phyloP scores from a whole-genome alignment of 2,888 invertebrate genomes.

The Pterostichus madidus region DNA sequence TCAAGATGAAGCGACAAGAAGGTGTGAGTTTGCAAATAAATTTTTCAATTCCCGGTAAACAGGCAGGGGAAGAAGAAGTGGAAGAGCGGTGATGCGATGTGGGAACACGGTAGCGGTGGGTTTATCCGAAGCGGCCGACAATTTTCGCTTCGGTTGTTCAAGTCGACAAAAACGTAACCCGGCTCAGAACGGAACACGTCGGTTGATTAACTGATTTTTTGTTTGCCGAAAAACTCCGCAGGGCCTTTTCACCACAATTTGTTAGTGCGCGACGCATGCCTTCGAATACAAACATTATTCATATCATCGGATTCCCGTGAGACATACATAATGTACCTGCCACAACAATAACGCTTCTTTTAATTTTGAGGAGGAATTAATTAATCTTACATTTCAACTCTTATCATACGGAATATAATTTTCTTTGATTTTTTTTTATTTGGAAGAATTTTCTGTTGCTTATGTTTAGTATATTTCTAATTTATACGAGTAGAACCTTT shows the following conservation, averaged over 20 bases:
- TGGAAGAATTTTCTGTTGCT: too few species aligned
- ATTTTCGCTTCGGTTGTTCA: slow-evolving; percentile 50
- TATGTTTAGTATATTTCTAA: too few species aligned
- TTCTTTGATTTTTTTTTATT: too few species aligned
- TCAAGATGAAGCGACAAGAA: slow-evolving; percentile 3
- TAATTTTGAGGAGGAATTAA: too few species aligned
- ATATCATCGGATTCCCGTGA: slow-evolving; percentile 7
- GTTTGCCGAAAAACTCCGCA: slow-evolving; percentile 67
- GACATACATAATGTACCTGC: neutral
- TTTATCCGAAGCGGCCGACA: slow-evolving; percentile 16
- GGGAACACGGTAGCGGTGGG: neutral
- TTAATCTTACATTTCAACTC: too few species aligned
- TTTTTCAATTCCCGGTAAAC: slow-evolving; percentile 26
- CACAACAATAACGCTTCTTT: too few species aligned
- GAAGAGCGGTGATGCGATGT: neutral
- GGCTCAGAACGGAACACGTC: slow-evolving; percentile 54
- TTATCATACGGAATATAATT: too few species aligned
- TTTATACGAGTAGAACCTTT: too few species aligned
- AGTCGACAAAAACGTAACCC: slow-evolving; percentile 50
- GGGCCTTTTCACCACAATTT: slow-evolving; percentile 69
- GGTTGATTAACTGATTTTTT: slow-evolving; percentile 71
- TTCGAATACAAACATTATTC: slow-evolving; percentile 23
- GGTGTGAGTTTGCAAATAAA: slow-evolving; percentile 37
- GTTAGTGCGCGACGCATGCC: slow-evolving; percentile 64
- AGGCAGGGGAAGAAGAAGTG: neutral